Evolutionary conservation across 2,888 invertebrate species (phyloP).

Genomic region (Drosophila infuscata): DNA sequence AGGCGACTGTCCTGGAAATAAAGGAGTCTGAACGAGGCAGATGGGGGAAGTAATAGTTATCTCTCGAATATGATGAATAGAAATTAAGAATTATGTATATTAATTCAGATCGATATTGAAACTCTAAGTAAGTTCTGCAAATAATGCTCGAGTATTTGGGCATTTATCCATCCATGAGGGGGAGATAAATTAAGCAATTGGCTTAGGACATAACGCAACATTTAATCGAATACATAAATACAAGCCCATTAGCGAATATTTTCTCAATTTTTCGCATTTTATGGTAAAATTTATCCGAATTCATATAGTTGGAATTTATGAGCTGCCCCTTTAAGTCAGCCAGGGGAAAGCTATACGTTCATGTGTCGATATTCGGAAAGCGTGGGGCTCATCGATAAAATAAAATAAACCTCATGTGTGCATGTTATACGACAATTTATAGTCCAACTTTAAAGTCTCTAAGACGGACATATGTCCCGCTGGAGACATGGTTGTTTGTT

Average conservation of each 20-base stretch:
- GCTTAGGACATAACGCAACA: background rate
- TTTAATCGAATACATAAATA: background rate
- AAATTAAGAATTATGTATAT: slow-evolving; percentile 54
- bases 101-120: slow-evolving; percentile 19
- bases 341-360: background rate
- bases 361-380: no score
- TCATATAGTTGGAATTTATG: background rate
- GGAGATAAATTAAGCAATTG: background rate
- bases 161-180: background rate
- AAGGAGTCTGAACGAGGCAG: background rate
- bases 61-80: slow-evolving; percentile 61
- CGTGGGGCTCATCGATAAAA: background rate
- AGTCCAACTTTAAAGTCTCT: background rate
- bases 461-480: background rate
- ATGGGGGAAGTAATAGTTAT: slow-evolving; percentile 16
- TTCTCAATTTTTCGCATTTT: background rate
- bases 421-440: background rate
- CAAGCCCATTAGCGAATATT: background rate
- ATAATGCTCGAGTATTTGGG: slow-evolving; percentile 19
- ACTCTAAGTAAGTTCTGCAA: slow-evolving; percentile 15
- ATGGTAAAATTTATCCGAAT: background rate
- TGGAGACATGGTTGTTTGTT: no score
- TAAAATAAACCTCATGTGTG: background rate
- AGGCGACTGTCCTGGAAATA: slow-evolving; percentile 14
- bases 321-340: background rate